phyloP scores from a whole-genome alignment of 2,888 invertebrate genomes.

The Atherix ibis region DNA sequence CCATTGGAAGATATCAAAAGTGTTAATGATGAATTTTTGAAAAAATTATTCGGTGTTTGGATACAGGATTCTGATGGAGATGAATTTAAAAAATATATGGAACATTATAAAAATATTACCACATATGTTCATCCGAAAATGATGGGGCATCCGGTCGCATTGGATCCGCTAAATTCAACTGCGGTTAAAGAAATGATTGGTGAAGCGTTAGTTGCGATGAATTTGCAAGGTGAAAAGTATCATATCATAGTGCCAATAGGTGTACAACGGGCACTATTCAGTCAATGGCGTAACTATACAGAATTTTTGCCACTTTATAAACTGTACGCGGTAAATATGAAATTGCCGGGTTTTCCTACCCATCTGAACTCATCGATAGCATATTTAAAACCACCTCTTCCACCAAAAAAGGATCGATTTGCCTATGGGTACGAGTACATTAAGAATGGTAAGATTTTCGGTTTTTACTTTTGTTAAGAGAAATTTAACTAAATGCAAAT shows the following conservation, averaged over 20 bases:
- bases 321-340: conserved; percentile 25
- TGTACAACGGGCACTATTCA: conserved; percentile 24
- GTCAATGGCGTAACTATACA: too few relatives aligned
- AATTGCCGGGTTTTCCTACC: conserved; percentile 26
- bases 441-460: conserved; percentile 9
- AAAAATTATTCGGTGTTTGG: conserved; percentile 30
- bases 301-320: too few relatives aligned
- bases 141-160: conserved; percentile 17
- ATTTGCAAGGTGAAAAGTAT: conserved; percentile 22
- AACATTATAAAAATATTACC: conserved; percentile 12
- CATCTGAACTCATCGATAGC: too few relatives aligned
- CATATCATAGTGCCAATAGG: conserved; percentile 28
- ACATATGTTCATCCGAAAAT: conserved; percentile 14
- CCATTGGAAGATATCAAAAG: conserved; percentile 15
- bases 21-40: conserved; percentile 22
- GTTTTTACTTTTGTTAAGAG: too few relatives aligned
- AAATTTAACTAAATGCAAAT: neutral
- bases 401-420: conserved; percentile 21
- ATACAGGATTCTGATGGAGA: conserved; percentile 21
- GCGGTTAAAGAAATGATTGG: conserved; percentile 20
- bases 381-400: conserved; percentile 26
- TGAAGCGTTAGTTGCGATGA: conserved; percentile 19
- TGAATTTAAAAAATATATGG: conserved; percentile 23
- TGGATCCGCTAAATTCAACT: conserved; percentile 23
- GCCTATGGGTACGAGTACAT: conserved; percentile 24